Percentiles rank a stretch among this genome's conserved stretches.
phyloP scores from a whole-genome alignment of 2,888 invertebrate genomes.

The Orthosia incerta region DNA sequence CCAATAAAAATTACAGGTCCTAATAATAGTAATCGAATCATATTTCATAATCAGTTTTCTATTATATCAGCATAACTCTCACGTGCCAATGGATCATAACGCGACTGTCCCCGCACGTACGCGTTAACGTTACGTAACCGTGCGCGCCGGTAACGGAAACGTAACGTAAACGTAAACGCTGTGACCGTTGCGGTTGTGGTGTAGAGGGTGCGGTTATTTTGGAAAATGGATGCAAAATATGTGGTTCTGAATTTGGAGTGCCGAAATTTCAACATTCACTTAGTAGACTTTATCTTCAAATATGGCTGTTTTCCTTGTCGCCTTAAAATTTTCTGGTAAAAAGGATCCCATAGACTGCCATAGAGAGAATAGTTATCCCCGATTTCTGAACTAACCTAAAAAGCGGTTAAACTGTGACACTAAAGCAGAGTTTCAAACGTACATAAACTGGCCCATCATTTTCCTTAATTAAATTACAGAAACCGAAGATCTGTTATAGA shows the following conservation, averaged over 20 bases:
- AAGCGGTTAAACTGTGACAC: too few relatives aligned
- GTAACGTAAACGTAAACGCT: constrained; percentile 47
- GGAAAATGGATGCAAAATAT: constrained; percentile 13
- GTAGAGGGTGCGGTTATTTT: constrained; percentile 27
- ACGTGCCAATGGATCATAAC: constrained; percentile 62
- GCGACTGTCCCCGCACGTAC: constrained; percentile 53
- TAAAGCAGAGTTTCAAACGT: too few relatives aligned
- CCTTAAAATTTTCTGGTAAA: neutral
- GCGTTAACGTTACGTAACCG: constrained; percentile 59
- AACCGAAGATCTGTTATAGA: too few relatives aligned
- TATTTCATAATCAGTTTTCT: constrained; percentile 63
- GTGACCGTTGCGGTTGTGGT: constrained; percentile 52
- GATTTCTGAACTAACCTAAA: too few relatives aligned
- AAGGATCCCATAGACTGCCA: neutral
- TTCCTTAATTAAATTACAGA: too few relatives aligned
- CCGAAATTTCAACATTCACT: neutral
- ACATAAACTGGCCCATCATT: too few relatives aligned
- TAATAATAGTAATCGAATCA: constrained; percentile 31
- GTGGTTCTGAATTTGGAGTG: neutral
- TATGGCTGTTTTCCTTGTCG: too few relatives aligned
- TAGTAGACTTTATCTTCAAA: neutral
- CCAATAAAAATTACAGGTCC: neutral
- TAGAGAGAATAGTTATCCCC: neutral
- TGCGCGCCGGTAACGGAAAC: constrained; percentile 45
- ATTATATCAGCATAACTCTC: constrained; percentile 61